Base-by-base conservation (phyloP, 2,888 invertebrate genomes). In the Frankliniella intonsa region DNA sequence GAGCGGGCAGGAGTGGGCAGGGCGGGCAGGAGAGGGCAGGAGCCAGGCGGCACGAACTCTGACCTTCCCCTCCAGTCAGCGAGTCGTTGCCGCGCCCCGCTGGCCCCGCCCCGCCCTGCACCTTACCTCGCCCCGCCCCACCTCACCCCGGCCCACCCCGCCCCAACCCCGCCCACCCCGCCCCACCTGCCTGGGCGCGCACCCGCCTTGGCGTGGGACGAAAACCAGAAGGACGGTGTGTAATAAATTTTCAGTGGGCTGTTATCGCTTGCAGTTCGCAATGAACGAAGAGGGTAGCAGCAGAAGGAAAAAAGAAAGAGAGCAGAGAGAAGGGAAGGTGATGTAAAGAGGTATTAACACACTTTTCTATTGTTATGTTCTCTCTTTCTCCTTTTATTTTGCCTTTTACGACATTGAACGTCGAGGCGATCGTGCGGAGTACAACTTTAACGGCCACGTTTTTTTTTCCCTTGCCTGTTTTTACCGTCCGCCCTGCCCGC, bases 181-280 rank as follows among this genome's bases (percentile, higher is more conserved):
- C 12, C 55, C 55, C 55, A 55, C 55, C 55, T 12, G 55, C 12
- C 55, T 8, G 12, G 1, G 55, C 14, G 55, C 14, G 1, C 55
- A 2, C 55, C 55, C 0, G 69, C 69, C 69, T 55, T 55, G 55
- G 69, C 69, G 22, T n/a, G 22, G 25, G 69, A 22, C 69, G 25
- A 22, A 17, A 7, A 62, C 62, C 62, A 62, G 62, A 62, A 62
- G 69, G 22, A 38, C 38, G 11, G 9, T 25, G 25, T 12, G 69
- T 76, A 22, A 25, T 76, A 76, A 76, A 76, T 76, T 25, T 12
- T 0, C 69, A 19, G 69, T 12, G 1, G 69, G 22, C 69, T 25
- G 69, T 76, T 76, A 76, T 76, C 69, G 25, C 69, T 76, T 76
- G 69, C 69, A 76, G 22, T 76, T 76, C 22, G 25, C 22, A 76